Evolutionary conservation across 2,113 vertebrate genomes (phyloP), one percentile per base, ranked within the genome.

Genomic region (Falcunculus frontatus): DNA sequence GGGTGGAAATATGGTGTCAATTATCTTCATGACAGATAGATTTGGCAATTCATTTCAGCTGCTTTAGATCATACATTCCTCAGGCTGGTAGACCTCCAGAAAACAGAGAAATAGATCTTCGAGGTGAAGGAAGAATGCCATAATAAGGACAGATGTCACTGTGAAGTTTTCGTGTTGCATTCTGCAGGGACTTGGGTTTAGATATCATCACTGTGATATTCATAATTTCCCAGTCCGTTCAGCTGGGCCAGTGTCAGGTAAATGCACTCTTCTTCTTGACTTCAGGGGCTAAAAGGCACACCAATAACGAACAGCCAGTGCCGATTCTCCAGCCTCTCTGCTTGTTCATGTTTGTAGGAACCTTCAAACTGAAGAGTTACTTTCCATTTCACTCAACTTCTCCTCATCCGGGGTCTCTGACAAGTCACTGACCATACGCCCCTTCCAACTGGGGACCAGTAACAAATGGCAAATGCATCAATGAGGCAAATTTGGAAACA

Each of bases 21-120:
- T 94, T 92, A 89, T 92, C 92, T 47, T 91, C 92, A 57, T 87
- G 95, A 96, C 93, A 96, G 94, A 94, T 90, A 81, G 77, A 84
- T 95, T 59, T 94, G 85, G 84, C 85, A 95, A 94, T 88, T 94
- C 70, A 69, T 50, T 81, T 88, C 87, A 95, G 90, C 87, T 91
- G 84, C 86, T 96, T 90, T 65, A 91, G 84, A 81, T 95, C 84
- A 87, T 94, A 29, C 80, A 67, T 91, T 87, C 73, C 56, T 84
- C 76, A 67, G 78, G 76, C 94, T 96, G 94, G 81, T 84, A 95
- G 84, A 70, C 53, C 49, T 73, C 95, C 93, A 90, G 85, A 89
- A 96, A 80, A 35, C 2, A 94, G 81, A 87, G 59, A 90, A 96
- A 95, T 60, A 91, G 90, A 83, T 92, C 78, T 91, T 70, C 44